phyloP scores from a whole-genome alignment of 2,113 vertebrate genomes.

The Etheostoma cragini region DNA sequence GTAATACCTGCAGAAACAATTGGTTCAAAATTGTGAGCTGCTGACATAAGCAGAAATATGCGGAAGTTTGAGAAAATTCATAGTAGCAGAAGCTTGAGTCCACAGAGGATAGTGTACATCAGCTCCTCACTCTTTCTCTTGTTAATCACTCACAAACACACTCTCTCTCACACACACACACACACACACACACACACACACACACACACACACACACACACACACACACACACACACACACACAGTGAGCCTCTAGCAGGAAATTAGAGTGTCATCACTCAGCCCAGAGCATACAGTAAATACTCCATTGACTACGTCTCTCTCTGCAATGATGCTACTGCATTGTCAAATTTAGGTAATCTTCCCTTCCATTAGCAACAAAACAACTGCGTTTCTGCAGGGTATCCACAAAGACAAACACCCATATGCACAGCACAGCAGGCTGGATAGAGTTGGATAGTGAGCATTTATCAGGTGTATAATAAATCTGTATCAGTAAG shows the following conservation, averaged over 20 bases:
- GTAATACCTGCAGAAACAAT: neutral
- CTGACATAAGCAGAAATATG: slow-evolving; percentile 8
- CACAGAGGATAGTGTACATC: neutral
- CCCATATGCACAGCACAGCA: neutral
- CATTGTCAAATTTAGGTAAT: neutral
- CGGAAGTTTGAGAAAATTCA: slow-evolving; percentile 5
- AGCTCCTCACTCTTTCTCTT: neutral
- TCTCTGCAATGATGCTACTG: slow-evolving; percentile 6
- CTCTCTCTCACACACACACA: neutral
- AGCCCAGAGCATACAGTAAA: too few species aligned
- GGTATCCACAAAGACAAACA: neutral
- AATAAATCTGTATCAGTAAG: neutral
- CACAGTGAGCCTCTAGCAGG: neutral
- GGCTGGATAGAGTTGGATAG: neutral
- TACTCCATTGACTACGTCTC: too few species aligned
- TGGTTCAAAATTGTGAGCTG: neutral
- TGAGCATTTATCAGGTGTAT: neutral
- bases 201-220: too few species aligned
- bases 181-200: too few species aligned
- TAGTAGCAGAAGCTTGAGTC: neutral
- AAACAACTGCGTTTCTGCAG: slow-evolving; percentile 21
- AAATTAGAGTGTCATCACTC: slow-evolving; percentile 15
- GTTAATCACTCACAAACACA: slow-evolving; percentile 20
- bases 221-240: neutral
- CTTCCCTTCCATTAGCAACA: neutral